A percentile compares a stretch with the other conserved stretches of the same genome.
These are phyloP conservation scores for Oryzias curvinotus DNA, from an alignment of 2,113 vertebrate genomes.

Conservation along the genomic window DNA sequence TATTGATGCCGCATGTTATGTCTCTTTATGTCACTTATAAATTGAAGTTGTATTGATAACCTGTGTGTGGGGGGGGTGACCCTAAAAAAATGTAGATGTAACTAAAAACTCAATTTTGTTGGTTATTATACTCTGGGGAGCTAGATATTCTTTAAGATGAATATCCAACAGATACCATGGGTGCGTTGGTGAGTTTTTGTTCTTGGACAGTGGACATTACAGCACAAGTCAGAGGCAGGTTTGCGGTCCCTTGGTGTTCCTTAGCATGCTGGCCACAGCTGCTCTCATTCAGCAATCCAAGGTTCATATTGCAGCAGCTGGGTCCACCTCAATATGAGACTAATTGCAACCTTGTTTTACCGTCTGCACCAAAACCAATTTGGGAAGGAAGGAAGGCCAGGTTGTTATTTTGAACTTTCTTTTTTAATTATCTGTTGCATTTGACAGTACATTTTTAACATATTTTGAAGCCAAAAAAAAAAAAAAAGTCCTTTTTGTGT, in stretches of 20 bases:
- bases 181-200: slow-evolving; percentile 43
- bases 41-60: slow-evolving; percentile 12
- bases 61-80: neutral
- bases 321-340: slow-evolving; percentile 30
- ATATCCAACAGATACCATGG: slow-evolving; percentile 49
- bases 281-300: slow-evolving; percentile 44
- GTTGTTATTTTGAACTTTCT: slow-evolving; percentile 34
- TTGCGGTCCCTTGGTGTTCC: slow-evolving; percentile 22
- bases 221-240: slow-evolving; percentile 37
- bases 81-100: slow-evolving; percentile 3
- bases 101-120: slow-evolving; percentile 18
- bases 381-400: slow-evolving; percentile 12
- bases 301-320: slow-evolving; percentile 66
- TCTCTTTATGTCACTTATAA: slow-evolving; percentile 15
- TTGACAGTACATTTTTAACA: too few species aligned
- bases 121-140: slow-evolving; percentile 40
- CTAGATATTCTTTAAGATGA: slow-evolving; percentile 43
- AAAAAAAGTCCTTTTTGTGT: neutral
- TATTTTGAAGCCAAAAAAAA: neutral
- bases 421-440: slow-evolving; percentile 28
- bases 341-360: slow-evolving; percentile 54
- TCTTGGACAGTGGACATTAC: slow-evolving; percentile 44
- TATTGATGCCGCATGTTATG: slow-evolving; percentile 12
- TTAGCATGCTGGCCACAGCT: slow-evolving; percentile 45
- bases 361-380: slow-evolving; percentile 28